Evolutionary conservation across 2,113 vertebrate species (phyloP), one percentile per base, ranked within the genome.

Genomic region (Fulmarus glacialis): DNA sequence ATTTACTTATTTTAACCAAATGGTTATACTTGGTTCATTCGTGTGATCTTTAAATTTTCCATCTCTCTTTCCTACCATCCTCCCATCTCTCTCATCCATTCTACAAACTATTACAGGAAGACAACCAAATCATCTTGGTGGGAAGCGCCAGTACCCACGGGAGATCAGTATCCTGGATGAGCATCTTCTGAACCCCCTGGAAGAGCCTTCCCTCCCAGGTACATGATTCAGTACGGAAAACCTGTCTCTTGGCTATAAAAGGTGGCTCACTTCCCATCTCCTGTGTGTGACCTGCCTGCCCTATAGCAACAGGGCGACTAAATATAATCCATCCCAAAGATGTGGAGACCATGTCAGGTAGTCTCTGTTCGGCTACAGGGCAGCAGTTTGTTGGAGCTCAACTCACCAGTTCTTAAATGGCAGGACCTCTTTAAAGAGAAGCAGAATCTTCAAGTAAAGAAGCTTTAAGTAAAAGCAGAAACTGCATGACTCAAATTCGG

Each of bases 121-220:
- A 96, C 68, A 96, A 91, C 45, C 1, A 21, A 94, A 38, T 34
- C 34, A 98, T 52, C 90, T 97, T 89, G 74, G 42, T 77, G 97
- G 85, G 85, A 98, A 97, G 43, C 96, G 48, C 45, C 97, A 97
- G 58, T 93, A 97, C 36, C 93, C 95, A 68, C 81, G 72, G 71
- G 95, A 97, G 64, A 82, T 96, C 23, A 94, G 86, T 40, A 66
- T 84, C 38, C 73, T 92, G 72, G 95, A 79, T 14, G 98, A 98
- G 47, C 94, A 97, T 36, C 98, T 98, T 82, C 96, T 98, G 73
- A 99, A 98, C 74, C 98, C 98, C 15, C 94, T 99, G 66, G 98
- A 98, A 80, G 98, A 99, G 85, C 98, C 99, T 8, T 99, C 98
- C n/a, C 93, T 98, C 82, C 98, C 98, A 98, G 99, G 99, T 99